Evolutionary conservation across 2,797 vertebrate species (phyloP).

Genomic region (Aulostomus chinensis): DNA sequence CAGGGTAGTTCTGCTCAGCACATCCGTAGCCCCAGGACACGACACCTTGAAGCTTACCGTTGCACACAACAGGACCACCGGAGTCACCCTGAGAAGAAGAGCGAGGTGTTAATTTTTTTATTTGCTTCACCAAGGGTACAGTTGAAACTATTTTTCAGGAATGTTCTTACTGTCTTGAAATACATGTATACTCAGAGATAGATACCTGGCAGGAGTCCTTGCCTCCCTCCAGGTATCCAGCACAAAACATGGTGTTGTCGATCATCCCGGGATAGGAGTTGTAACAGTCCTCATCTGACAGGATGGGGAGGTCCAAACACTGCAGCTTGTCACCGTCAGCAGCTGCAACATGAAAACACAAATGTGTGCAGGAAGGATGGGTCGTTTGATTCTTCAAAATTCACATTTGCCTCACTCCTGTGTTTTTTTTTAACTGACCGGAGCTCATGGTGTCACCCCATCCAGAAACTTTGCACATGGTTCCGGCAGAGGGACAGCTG

Average conservation of each 20-base stretch:
- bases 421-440: too few relatives aligned
- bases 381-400: too few relatives aligned
- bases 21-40: slow-evolving; percentile 82
- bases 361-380: too few relatives aligned
- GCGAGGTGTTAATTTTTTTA: too few relatives aligned
- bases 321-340: slow-evolving; percentile 52
- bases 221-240: slow-evolving; percentile 60
- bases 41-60: slow-evolving; percentile 74
- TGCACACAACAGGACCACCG: slow-evolving; percentile 81
- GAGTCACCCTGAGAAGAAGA: slow-evolving; percentile 75
- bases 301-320: slow-evolving; percentile 63
- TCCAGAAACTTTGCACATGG: slow-evolving; percentile 81
- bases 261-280: slow-evolving; percentile 58
- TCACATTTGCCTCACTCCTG: too few relatives aligned
- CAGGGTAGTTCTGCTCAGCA: slow-evolving; percentile 64
- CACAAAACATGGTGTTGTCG: slow-evolving; percentile 61
- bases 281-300: slow-evolving; percentile 44
- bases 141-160: too few relatives aligned
- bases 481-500: slow-evolving; percentile 71
- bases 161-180: too few relatives aligned
- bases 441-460: slow-evolving; percentile 84
- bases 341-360: slow-evolving; percentile 18
- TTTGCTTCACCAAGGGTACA: too few relatives aligned
- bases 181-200: too few relatives aligned
- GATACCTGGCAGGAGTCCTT: slow-evolving; percentile 67